Evolutionary conservation across 2,797 vertebrate genomes (phyloP), one percentile per base, ranked within the genome.

Genomic region (Gephyroberyx darwinii): DNA sequence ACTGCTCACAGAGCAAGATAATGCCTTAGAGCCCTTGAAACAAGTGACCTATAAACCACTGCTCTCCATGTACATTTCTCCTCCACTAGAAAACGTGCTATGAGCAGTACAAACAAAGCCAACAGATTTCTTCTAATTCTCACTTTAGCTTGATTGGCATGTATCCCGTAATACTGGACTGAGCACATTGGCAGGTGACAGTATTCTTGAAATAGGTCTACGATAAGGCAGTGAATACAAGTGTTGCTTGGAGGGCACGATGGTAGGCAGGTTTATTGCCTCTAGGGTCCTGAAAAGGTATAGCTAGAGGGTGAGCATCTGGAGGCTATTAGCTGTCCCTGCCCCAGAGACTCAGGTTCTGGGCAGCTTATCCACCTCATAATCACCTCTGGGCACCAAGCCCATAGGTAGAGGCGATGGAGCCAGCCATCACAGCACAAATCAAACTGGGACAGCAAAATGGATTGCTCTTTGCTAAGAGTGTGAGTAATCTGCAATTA

Each of bases 401-500:
- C 71, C 57, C 37, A 8, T 53, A 45, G 60, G 62, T 61, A 55
- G 63, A 14, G 1, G 66, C 68, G 26, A 59, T 41, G 50, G 45
- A 68, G 66, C 33, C 57, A 75, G 35, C 14, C 52, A 30, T 66
- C 22, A 55, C 35, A 57, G 60, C 14, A 54, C 48, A 56, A 74
- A 67, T 50, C 68, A 59, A 30, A 57, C 22, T 45, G 45, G 60
- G 53, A 71, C 62, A 37, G 30, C n/a, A 51, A 68, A 76, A 74
- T 59, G 59, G 57, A 65, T 45, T 35, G 16, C 39, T 68, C 47
- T 65, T 59, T 70, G n/a, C 37, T 39, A 48, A 53, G 55, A 31
- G 54, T 75, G 64, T 10, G 20, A 79, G 58, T 78, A 74, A 83
- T 79, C 64, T 79, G 33, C 54, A 72, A n/a, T 74, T 71, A 65